Evolutionary conservation across 2,888 invertebrate genomes (phyloP).

Genomic region (Choreutis nemorana): DNA sequence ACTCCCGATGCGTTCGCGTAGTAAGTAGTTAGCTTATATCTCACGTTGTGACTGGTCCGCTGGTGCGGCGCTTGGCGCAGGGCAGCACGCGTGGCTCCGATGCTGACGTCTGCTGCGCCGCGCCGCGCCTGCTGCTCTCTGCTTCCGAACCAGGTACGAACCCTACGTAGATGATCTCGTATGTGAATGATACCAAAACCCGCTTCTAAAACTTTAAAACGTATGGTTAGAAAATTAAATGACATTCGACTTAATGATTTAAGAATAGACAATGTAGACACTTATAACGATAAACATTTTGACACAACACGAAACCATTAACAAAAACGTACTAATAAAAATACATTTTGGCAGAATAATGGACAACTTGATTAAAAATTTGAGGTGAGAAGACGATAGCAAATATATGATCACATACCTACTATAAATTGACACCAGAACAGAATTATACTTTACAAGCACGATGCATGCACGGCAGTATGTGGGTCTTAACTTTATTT

Average conservation of each 20-base stretch:
- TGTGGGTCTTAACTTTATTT: no score
- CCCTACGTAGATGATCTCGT: constrained; percentile 9
- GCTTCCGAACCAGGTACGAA: constrained; percentile 58
- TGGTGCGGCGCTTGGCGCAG: constrained; percentile 66
- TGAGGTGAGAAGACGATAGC: constrained; percentile 39
- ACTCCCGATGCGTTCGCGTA: constrained; percentile 26
- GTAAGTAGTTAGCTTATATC: constrained; percentile 60
- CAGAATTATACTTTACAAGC: constrained; percentile 13
- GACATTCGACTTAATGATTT: no score
- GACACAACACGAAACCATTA: constrained; percentile 11
- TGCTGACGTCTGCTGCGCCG: constrained; percentile 64
- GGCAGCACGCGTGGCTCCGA: constrained; percentile 59
- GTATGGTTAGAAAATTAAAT: no score
- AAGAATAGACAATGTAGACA: no score
- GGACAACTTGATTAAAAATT: constrained; percentile 34
- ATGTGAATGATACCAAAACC: no score
- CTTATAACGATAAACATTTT: no score
- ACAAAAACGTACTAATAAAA: constrained; percentile 25
- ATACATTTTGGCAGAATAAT: constrained; percentile 46
- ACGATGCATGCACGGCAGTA: constrained; percentile 32
- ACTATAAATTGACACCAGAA: constrained; percentile 11
- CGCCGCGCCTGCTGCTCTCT: constrained; percentile 60
- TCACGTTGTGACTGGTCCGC: constrained; percentile 66
- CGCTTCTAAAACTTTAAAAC: no score
- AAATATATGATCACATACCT: constrained; percentile 10